Evolutionary conservation across 2,113 vertebrate species (phyloP).

Genomic region (Crotalus viridis): DNA sequence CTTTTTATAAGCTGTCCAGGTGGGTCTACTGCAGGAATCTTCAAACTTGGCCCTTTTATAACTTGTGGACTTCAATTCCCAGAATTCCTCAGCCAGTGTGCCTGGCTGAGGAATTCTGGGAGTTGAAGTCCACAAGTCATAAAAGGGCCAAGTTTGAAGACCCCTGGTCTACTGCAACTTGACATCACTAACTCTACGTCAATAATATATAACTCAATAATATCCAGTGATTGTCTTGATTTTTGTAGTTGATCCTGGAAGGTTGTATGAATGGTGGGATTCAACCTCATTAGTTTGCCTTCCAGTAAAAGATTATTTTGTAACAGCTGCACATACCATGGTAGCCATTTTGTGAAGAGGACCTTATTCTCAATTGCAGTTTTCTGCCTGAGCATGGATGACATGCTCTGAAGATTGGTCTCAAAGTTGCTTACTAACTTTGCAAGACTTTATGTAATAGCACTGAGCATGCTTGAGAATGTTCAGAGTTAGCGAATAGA

Average conservation of each 20-base stretch:
- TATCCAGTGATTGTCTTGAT: neutral
- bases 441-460: neutral
- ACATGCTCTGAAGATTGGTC: neutral
- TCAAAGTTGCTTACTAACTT: neutral
- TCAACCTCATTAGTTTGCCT: neutral
- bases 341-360: neutral
- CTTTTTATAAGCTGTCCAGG: neutral
- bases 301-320: neutral
- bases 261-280: neutral
- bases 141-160: too few relatives aligned
- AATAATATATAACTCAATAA: neutral
- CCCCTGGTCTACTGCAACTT: too few relatives aligned
- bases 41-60: too few relatives aligned
- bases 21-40: too few relatives aligned
- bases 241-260: neutral
- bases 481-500: neutral
- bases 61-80: too few relatives aligned
- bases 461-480: neutral
- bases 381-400: neutral
- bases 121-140: too few relatives aligned
- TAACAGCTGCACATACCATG: neutral
- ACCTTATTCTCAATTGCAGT: neutral
- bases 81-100: too few relatives aligned
- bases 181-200: too few relatives aligned
- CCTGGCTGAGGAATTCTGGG: too few relatives aligned